Percentiles rank a stretch among this genome's conserved stretches.
Evolutionary conservation across 37 sponge, comb jelly and placozoan species (phyloP).

Genomic region (Chondrilla cf. caribensis): DNA sequence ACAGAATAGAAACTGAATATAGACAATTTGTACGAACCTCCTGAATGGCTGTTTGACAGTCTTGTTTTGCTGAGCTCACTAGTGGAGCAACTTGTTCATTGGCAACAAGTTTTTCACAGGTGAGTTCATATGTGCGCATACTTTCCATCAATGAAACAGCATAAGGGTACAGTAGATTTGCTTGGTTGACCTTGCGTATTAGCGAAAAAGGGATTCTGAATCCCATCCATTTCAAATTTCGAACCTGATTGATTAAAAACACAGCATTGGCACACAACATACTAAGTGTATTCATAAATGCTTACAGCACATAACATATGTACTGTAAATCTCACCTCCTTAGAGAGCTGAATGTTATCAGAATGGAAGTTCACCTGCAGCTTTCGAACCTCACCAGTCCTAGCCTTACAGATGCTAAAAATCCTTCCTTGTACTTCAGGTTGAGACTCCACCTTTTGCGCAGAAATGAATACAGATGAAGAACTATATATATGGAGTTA

Average conservation of each 20-base stretch:
- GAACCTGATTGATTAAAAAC: constrained; percentile 31
- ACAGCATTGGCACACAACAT: neutral
- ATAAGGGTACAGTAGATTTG: constrained; percentile 95
- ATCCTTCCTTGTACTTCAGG: constrained; percentile 77
- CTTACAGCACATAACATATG: neutral
- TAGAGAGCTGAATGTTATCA: constrained; percentile 91
- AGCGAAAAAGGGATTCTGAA: constrained; percentile 89
- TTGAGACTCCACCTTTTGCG: constrained; percentile 66
- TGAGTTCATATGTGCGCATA: constrained; percentile 88
- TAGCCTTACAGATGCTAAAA: constrained; percentile 71
- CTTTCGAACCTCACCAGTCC: constrained; percentile 61
- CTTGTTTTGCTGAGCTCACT: constrained; percentile 52
- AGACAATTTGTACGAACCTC: constrained; percentile 52
- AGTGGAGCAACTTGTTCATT: constrained; percentile 46
- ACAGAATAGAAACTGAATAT: no score
- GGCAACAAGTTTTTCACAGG: constrained; percentile 83
- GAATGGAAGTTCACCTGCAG: constrained; percentile 91
- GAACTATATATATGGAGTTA: no score
- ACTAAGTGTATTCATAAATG: neutral
- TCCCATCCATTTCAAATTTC: constrained; percentile 86
- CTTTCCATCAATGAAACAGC: constrained; percentile 96
- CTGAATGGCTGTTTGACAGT: constrained; percentile 58
- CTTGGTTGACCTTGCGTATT: constrained; percentile 86
- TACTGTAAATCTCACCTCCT: constrained; percentile 65
- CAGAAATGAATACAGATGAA: no score